Evolutionary conservation across 2,113 vertebrate species (phyloP), one percentile per base, ranked within the genome.

Genomic region (Catharus bicknelli): DNA sequence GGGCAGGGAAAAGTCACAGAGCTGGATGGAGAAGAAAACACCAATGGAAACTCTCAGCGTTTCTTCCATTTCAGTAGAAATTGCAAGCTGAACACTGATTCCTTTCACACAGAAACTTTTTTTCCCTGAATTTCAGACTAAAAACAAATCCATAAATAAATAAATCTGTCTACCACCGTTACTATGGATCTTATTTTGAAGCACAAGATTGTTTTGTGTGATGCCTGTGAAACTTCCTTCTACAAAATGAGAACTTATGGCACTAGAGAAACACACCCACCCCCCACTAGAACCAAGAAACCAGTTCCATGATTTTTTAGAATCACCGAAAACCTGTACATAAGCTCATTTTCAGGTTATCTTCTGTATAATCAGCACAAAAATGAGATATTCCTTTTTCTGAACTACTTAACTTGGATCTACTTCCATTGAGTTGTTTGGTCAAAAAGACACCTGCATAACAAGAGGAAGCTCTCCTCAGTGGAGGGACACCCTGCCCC

Each of bases 21-120:
- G 8, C 17, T 69, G 54, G 17, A 25, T 0, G 0, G 23, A 75
- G 40, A 25, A 62, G 26, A n/a, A 2, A 51, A 5, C 0, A 0
- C 3, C 36, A 74, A 0, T 21, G 7, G 30, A 85, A 90, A 54
- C 38, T 69, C 16, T 26, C 29, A 10, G 2, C 17, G 4, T n/a
- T 70, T 89, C 18, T 69, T 89, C 17, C 5, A 64, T 36, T 89
- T 81, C 34, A 74, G 6, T 29, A 84, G 61, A 16, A 36, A 45
- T 43, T 79, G 61, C 22, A 50, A 80, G 17, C 4, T 30, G 12
- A 79, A 88, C 59, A 67, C 4, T 0, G 1, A 36, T 47, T 66
- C 4, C 63, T 77, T 47, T 74, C 10, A 67, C 13, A 17, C 1
- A 18, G 4, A 74, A 81, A 26, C 10, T 25, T 3, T 34, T 53